Evolutionary conservation across 2,113 vertebrate species (phyloP).

Genomic region (Sciurus niger): DNA sequence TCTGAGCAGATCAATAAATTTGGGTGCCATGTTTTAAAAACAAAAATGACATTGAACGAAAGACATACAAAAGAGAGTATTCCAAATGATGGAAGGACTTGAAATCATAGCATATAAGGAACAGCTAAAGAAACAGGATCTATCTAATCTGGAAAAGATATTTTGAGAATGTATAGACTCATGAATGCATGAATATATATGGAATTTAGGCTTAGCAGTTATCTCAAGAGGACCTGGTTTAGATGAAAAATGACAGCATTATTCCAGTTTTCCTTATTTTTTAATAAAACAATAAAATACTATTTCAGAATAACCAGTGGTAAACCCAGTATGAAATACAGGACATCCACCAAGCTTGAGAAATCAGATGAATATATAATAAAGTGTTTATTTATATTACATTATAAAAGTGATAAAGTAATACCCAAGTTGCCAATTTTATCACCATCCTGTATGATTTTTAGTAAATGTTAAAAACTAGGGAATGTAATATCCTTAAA

Average conservation of each 20-base stretch:
- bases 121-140: neutral
- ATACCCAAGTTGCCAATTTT: constrained; percentile 21
- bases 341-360: neutral
- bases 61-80: neutral
- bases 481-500: neutral
- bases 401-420: neutral
- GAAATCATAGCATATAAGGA: neutral
- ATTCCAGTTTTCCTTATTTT: neutral
- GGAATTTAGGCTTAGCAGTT: neutral
- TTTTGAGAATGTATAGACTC: neutral
- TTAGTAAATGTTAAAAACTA: constrained; percentile 12
- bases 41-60: neutral
- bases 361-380: neutral
- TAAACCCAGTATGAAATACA: neutral
- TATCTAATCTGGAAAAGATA: neutral
- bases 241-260: neutral
- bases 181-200: neutral
- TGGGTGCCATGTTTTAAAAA: neutral
- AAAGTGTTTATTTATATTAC: neutral
- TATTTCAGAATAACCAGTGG: neutral
- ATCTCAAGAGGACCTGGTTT: neutral
- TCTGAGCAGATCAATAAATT: neutral
- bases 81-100: neutral
- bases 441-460: neutral
- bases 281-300: constrained; percentile 19